Evolutionary conservation across 2,113 vertebrate genomes (phyloP), one percentile per base, ranked within the genome.

Genomic region (Thermophis baileyi): DNA sequence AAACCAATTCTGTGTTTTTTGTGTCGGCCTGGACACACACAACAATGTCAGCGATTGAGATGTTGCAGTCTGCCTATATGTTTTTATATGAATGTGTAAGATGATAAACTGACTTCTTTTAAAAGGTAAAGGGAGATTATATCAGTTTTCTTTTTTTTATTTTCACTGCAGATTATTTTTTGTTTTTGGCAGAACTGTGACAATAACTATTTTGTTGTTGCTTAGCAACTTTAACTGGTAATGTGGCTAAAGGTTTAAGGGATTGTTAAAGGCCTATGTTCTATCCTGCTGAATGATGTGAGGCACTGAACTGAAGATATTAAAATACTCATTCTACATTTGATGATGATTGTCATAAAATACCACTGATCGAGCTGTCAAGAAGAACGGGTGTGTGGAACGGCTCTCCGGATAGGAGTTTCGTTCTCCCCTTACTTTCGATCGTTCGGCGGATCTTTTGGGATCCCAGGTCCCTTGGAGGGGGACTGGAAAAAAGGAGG

Each of bases 191-290:
- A 94, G 91, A 8, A 40, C 46, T 86, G 24, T 22, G 1, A 91
- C 92, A 95, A 95, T 63, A 93, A 94, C 74, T 63, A 92, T 4
- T 92, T 85, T 89, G 63, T 12, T 40, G 92, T 94, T 95, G 63
- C 96, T 91, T 94, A 95, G 94, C 86, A 96, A 96, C 94, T 88
- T 93, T 60, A 95, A 91, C 86, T 91, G 91, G 54, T 93, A 90
- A 10, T 0, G 53, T 94, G 92, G 92, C 46, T 92, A 92, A 92
- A 30, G 55, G 0, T 94, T 86, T 8, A 89, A 89, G 93, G 7
- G 53, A 54, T 90, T 88, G 11, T 24, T 93, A 85, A 60, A 9
- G 8, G 89, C 69, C 20, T 94, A 93, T 50, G 85, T 2, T 87
- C 4, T 57, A 60, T 53, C n/a, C 30, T 24, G 89, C 5, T 74